Conservation (phyloP, 2,797 vertebrate species). For the Chelonia mydas region DNA sequence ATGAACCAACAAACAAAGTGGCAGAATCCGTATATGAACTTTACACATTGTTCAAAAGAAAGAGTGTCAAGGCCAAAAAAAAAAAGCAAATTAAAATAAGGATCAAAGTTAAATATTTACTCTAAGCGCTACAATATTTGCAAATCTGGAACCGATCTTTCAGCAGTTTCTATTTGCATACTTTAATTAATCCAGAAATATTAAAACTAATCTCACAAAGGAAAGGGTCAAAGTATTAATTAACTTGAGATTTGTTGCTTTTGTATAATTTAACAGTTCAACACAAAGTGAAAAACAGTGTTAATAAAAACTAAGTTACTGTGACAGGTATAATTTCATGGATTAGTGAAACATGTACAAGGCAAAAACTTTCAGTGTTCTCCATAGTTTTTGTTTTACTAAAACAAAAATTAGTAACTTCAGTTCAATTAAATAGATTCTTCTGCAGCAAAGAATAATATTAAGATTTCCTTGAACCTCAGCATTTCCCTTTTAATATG, state of each 20-base stretch:
- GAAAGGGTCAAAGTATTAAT: constrained; percentile 76
- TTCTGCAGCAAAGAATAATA: not conserved
- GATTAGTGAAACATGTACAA: constrained; percentile 55
- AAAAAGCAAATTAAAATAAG: constrained; percentile 49
- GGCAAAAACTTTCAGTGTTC: not conserved
- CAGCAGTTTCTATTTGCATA: constrained; percentile 68
- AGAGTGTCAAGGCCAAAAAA: not conserved
- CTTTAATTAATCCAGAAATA: constrained; percentile 77
- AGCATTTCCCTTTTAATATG: not conserved
- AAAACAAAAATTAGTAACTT: not conserved
- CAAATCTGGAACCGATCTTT: constrained; percentile 53
- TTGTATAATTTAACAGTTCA: constrained; percentile 72
- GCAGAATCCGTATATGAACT: not conserved
- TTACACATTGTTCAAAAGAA: constrained; percentile 28
- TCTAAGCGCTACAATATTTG: constrained; percentile 42
- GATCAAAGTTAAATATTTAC: constrained; percentile 58
- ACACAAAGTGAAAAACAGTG: constrained; percentile 65
- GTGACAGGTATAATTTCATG: constrained; percentile 71
- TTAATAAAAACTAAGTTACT: constrained; percentile 73
- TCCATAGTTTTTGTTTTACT: not conserved
- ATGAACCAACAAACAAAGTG: not conserved
- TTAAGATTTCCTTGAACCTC: constrained; percentile 3
- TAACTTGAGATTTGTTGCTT: constrained; percentile 65
- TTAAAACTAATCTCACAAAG: constrained; percentile 78
- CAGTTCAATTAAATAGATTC: not conserved